Conservation (phyloP, 2,797 vertebrate genomes). For the Pseudotriccus pelzelni region DNA sequence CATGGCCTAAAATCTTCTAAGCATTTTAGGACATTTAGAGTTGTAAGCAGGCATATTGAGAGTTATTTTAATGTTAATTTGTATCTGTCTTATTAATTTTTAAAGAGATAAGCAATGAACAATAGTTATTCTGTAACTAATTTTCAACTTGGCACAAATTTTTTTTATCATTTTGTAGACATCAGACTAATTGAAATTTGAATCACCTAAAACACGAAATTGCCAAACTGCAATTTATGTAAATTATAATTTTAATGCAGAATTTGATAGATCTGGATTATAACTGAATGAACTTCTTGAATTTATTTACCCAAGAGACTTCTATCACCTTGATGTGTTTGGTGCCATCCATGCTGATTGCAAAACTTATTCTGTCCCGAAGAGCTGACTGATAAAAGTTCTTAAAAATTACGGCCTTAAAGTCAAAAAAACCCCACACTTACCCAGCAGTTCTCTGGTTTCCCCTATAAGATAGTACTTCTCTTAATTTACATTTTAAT, state of each 20-base stretch:
- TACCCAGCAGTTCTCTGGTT: neutral
- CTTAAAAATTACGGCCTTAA: neutral
- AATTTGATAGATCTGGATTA: neutral
- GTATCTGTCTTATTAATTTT: neutral
- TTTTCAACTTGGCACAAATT: neutral
- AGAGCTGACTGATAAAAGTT: neutral
- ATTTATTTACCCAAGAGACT: neutral
- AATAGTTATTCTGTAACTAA: neutral
- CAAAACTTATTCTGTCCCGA: neutral
- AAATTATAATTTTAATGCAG: neutral
- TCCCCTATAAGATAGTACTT: neutral
- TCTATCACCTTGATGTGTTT: neutral
- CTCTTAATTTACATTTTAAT: slow-evolving; percentile 38
- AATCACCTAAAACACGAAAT: neutral
- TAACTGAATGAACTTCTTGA: neutral
- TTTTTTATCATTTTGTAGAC: neutral
- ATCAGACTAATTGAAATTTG: neutral
- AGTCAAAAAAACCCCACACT: neutral
- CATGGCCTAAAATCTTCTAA: neutral
- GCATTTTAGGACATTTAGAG: neutral
- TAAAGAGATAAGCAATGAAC: neutral
- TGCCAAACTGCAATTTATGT: neutral
- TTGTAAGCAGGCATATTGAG: neutral
- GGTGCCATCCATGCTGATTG: neutral
- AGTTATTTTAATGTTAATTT: neutral